Evolutionary conservation across 2,888 invertebrate genomes (phyloP).

Genomic region (Hydriomena furcata): DNA sequence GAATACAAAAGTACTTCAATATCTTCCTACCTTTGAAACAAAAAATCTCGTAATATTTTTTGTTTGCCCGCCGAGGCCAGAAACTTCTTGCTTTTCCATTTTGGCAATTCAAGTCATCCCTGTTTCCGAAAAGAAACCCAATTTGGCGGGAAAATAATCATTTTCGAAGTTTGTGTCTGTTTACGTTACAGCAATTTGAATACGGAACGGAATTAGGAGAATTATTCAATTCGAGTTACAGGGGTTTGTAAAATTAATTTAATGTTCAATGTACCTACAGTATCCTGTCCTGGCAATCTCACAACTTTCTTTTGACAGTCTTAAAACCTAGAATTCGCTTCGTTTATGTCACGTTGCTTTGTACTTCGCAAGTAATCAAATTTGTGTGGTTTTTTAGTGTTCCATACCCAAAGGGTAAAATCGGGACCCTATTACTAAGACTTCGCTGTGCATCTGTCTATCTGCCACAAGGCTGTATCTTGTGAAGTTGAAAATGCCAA

Average conservation of each 20-base stretch:
- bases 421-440: no score
- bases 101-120: constrained; percentile 59
- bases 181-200: constrained; percentile 38
- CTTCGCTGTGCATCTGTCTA: no score
- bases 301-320: no score
- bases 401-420: no score
- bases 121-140: constrained; percentile 48
- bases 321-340: no score
- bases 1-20: constrained; percentile 47
- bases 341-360: no score
- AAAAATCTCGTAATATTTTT: constrained; percentile 53
- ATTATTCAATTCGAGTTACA: constrained; percentile 24
- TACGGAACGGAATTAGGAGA: constrained; percentile 38
- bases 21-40: constrained; percentile 36
- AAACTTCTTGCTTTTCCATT: constrained; percentile 49
- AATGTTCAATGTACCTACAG: background rate
- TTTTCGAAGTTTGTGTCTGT: constrained; percentile 45
- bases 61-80: constrained; percentile 43
- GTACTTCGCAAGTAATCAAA: no score
- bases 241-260: constrained; percentile 12
- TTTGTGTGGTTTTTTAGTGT: no score
- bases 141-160: constrained; percentile 58
- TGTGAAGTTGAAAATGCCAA: no score
- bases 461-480: no score
- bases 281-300: no score